Evolutionary conservation across 2,888 invertebrate genomes (phyloP), one percentile per base, ranked within the genome.

Genomic region (Epicampocera succincta): DNA sequence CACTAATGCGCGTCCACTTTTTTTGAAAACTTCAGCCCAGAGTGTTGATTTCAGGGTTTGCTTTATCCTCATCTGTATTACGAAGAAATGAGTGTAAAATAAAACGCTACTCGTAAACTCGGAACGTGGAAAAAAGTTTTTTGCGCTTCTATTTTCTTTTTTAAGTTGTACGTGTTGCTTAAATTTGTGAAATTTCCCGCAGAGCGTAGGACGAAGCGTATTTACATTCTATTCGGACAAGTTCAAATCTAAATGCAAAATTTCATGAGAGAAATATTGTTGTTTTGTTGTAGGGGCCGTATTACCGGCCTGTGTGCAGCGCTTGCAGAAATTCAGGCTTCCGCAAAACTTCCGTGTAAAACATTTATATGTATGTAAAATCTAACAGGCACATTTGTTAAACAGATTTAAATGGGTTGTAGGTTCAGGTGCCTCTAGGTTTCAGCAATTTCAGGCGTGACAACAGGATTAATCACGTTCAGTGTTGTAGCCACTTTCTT

Each of bases 91-190:
- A 54, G 17, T 33, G 38, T 12, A 40, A 29, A 29, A 63, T 40
- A 50, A 52, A 42, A 48, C 46, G n/a, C n/a, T n/a, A n/a, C n/a
- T n/a, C n/a, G n/a, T 11, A 50, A 17, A 12, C 44, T 38, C 42
- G 19, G 63, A 58, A 81, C 77, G 76, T 77, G 77, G 63, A 81
- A 42, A 80, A 77, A 77, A 82, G 69, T 74, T 75, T 48, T 63
- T 71, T 69, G 65, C 48, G 68, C 46, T 74, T 65, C 1, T 77
- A 75, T 69, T 44, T 74, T 29, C 33, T 19, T 48, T 50, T 78
- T 82, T 74, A 74, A 77, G 71, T 63, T 74, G 46, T 77, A 82
- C 77, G 82, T 82, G 82, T 73, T 58, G 44, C 3, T n/a, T 71
- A 68, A 33, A 9, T 33, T 33, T 33, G 9, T 4, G 8, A 33